Evolutionary conservation across 2,888 invertebrate genomes (phyloP).

Genomic region (Drosophila prolongata): DNA sequence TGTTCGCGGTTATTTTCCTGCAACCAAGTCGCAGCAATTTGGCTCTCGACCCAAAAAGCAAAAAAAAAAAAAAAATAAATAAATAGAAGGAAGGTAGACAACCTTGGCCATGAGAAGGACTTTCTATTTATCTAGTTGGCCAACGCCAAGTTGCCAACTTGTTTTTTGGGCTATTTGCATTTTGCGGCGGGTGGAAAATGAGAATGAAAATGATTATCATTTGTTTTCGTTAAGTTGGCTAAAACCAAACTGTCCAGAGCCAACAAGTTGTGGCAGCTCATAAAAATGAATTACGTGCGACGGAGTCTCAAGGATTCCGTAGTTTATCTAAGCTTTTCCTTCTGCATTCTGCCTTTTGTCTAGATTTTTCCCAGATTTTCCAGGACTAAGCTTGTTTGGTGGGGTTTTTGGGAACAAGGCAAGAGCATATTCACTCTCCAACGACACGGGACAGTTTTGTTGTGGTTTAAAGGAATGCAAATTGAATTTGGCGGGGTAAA

Average conservation of each 20-base stretch:
- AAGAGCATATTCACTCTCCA: not conserved
- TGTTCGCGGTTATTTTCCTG: constrained; percentile 32
- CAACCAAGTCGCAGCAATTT: constrained; percentile 28
- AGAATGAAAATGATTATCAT: constrained; percentile 66
- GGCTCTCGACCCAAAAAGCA: constrained; percentile 18
- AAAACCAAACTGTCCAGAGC: constrained; percentile 46
- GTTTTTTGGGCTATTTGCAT: constrained; percentile 47
- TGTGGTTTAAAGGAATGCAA: constrained; percentile 22
- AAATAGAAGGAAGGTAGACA: constrained; percentile 32
- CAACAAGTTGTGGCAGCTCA: constrained; percentile 62
- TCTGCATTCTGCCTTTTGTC: not conserved
- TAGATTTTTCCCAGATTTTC: not conserved
- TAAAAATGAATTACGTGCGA: constrained; percentile 70
- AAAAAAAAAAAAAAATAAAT: not conserved
- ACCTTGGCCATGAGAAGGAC: constrained; percentile 43
- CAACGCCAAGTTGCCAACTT: constrained; percentile 12
- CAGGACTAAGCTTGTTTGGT: not conserved
- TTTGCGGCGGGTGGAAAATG: constrained; percentile 35
- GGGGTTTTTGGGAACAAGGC: not conserved
- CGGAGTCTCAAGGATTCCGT: constrained; percentile 18
- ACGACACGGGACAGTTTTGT: constrained; percentile 4
- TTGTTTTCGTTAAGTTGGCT: constrained; percentile 66
- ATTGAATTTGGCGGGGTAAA: constrained; percentile 27
- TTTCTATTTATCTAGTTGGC: constrained; percentile 16
- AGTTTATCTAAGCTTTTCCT: constrained; percentile 17